Conservation (phyloP, 2,797 vertebrate species). For the Eutrigla gurnardus region DNA sequence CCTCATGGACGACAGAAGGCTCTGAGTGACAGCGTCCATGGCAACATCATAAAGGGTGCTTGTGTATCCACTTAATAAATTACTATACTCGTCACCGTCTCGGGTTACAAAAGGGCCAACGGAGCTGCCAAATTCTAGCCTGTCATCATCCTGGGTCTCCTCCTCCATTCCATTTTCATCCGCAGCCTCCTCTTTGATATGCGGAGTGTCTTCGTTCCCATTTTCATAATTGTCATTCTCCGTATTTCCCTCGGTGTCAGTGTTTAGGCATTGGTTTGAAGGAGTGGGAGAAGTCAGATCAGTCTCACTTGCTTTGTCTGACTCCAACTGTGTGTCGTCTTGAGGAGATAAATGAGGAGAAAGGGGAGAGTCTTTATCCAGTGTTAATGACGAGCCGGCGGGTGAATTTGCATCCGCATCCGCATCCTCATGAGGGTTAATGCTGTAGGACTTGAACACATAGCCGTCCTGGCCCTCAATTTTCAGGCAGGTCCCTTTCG, state of each 20-base stretch:
- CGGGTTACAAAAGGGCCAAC: constrained; percentile 85
- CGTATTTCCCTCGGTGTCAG: constrained; percentile 66
- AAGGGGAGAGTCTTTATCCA: constrained; percentile 83
- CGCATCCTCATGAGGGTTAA: constrained; percentile 72
- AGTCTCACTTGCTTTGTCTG: constrained; percentile 67
- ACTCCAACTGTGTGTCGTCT: constrained; percentile 75
- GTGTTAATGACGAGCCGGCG: constrained; percentile 78
- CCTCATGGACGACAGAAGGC: constrained; percentile 92
- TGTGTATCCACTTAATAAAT: constrained; percentile 93
- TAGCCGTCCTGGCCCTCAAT: constrained; percentile 88
- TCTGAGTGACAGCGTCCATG: constrained; percentile 98
- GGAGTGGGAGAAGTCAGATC: constrained; percentile 71
- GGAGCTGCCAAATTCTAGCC: constrained; percentile 83
- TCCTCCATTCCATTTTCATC: constrained; percentile 86
- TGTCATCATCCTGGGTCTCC: constrained; percentile 87
- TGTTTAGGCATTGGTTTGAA: constrained; percentile 74
- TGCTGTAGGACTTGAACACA: constrained; percentile 87
- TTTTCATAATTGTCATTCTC: constrained; percentile 68
- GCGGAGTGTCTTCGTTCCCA: constrained; percentile 70
- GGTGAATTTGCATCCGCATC: constrained; percentile 65
- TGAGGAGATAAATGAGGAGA: constrained; percentile 85
- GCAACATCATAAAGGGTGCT: constrained; percentile 97
- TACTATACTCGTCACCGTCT: constrained; percentile 91
- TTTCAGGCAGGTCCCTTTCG: constrained; percentile 84
- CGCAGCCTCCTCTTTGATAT: constrained; percentile 81